A percentile compares a stretch with the other conserved stretches of the same genome.
Evolutionary conservation across 2,797 vertebrate genomes (phyloP).

Genomic region (Onychomys arenicola): DNA sequence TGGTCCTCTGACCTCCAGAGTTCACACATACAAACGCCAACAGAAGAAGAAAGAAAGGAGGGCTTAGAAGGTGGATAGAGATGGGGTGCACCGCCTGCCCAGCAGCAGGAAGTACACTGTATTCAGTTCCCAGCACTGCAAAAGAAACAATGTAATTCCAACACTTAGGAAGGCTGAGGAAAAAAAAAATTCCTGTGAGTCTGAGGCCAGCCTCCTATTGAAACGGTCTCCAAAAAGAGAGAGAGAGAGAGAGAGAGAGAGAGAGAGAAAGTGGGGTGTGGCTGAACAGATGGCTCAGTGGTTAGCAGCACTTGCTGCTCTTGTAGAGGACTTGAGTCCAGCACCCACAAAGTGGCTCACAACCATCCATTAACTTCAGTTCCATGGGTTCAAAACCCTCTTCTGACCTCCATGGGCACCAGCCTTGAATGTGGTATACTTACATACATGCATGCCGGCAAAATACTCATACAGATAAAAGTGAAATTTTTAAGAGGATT

Average conservation of each 20-base stretch:
- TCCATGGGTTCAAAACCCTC: neutral
- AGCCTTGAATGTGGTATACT: too few relatives aligned
- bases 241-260: too few relatives aligned
- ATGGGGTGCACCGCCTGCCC: neutral
- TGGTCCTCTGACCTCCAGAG: neutral
- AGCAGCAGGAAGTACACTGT: neutral
- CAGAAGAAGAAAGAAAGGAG: conserved; percentile 38
- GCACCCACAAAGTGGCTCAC: neutral
- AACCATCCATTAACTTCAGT: neutral
- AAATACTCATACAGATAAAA: neutral
- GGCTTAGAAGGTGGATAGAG: neutral
- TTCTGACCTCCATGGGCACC: neutral
- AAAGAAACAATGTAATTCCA: neutral
- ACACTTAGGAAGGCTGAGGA: neutral
- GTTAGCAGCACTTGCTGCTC: neutral
- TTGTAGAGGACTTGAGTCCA: neutral
- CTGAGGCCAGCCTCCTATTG: neutral
- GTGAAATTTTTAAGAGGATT: neutral
- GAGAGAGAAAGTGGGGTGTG: too few relatives aligned
- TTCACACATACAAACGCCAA: neutral
- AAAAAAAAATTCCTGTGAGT: neutral
- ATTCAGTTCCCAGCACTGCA: neutral
- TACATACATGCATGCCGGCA: neutral
- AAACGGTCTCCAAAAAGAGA: neutral
- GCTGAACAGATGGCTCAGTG: neutral